Evolutionary conservation across 1,140 invertebrate genomes (phyloP).

Genomic region (Sweltsa coloradensis): DNA sequence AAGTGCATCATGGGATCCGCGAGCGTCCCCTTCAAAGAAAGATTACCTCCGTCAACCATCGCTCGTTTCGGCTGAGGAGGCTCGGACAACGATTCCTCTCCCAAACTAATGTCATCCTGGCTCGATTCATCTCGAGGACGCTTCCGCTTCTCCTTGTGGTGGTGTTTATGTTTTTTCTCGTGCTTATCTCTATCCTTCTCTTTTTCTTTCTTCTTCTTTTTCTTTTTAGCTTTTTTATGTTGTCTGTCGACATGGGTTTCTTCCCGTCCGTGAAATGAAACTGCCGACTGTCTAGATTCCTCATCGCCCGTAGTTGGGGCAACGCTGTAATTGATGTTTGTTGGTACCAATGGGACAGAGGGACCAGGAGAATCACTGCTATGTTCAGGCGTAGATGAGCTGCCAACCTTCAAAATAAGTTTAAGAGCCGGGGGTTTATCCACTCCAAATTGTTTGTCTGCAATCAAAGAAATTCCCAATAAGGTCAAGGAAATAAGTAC

Average conservation of each 20-base stretch:
- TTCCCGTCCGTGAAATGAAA: conserved; percentile 15
- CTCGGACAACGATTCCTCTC: conserved; percentile 19
- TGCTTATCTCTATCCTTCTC: conserved; percentile 45
- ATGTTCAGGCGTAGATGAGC: conserved; percentile 54
- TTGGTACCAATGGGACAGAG: conserved; percentile 14
- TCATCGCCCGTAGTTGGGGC: conserved; percentile 15
- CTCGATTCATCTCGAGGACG: conserved; percentile 40
- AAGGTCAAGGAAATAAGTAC: too few relatives aligned
- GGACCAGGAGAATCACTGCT: conserved; percentile 39
- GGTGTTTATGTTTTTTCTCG: conserved; percentile 48
- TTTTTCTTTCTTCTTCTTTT: conserved; percentile 61
- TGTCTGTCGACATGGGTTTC: conserved; percentile 19
- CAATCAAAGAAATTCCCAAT: too few relatives aligned
- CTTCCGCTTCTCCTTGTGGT: conserved; percentile 51
- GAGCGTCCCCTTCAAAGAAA: not conserved
- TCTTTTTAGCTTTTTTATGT: conserved; percentile 63
- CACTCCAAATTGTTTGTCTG: conserved; percentile 20
- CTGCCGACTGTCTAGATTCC: conserved; percentile 11
- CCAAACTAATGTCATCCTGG: conserved; percentile 28
- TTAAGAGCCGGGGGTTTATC: conserved; percentile 51
- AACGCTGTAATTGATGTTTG: conserved; percentile 31
- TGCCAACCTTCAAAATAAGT: conserved; percentile 66
- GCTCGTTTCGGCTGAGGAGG: conserved; percentile 9
- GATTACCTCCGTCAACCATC: conserved; percentile 1
- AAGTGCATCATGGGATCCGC: not conserved